These are phyloP conservation scores for Eulemur mongoz DNA, from an alignment of 2,797 vertebrate species.

Conservation along the genomic window DNA sequence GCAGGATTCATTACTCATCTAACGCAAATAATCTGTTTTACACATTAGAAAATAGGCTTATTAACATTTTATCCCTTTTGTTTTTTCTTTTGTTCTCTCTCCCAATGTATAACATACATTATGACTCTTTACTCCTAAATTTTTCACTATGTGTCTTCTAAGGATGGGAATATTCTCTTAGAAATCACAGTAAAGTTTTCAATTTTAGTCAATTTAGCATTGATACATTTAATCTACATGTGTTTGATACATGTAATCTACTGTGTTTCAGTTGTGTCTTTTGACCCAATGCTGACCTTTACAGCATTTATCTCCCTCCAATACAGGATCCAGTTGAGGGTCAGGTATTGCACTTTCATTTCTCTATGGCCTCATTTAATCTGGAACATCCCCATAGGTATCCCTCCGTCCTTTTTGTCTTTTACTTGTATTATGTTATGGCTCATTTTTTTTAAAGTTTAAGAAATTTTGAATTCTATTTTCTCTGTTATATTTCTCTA, in stretches of 20 bases:
- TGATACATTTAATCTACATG: background rate
- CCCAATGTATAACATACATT: background rate
- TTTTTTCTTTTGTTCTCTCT: background rate
- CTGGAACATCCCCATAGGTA: background rate
- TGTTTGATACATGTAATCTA: background rate
- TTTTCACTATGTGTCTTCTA: background rate
- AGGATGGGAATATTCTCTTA: slow-evolving; percentile 12
- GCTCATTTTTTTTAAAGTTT: background rate
- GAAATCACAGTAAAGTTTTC: background rate
- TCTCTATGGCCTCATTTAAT: background rate
- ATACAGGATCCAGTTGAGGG: background rate
- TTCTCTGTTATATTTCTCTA: background rate
- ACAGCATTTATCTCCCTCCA: background rate
- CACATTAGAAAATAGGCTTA: background rate
- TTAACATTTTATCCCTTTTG: background rate
- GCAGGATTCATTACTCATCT: slow-evolving; percentile 6
- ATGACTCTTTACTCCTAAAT: background rate
- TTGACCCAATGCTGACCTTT: background rate
- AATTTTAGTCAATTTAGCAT: slow-evolving; percentile 6
- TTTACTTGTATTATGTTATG: slow-evolving; percentile 14
- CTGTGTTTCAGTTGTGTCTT: background rate
- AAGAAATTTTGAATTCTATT: background rate
- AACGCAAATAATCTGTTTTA: background rate
- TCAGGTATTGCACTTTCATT: background rate
- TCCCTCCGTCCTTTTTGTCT: background rate